These are phyloP conservation scores for Aeoliscus strigatus DNA, from an alignment of 2,797 vertebrate species.

Conservation along the genomic window DNA sequence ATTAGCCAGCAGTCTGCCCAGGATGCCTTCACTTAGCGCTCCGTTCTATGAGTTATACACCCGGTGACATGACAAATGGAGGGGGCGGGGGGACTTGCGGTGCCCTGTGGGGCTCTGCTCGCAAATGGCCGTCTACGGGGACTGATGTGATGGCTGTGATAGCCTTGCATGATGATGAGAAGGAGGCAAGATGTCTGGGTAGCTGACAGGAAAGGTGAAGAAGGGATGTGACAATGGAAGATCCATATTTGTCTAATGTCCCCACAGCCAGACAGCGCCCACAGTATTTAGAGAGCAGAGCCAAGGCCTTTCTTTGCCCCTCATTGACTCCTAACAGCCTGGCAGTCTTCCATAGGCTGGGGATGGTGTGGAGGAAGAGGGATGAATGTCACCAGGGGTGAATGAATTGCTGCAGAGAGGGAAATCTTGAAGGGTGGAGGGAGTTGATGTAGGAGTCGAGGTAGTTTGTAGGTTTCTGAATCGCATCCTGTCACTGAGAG, in stretches of 20 bases:
- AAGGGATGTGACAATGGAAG: conserved; percentile 17
- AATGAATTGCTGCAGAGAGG: conserved; percentile 15
- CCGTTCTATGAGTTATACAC: conserved; percentile 42
- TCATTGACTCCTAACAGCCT: conserved; percentile 50
- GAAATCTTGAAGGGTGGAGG: conserved; percentile 7
- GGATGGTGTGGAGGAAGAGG: conserved; percentile 9
- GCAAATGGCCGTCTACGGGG: conserved; percentile 47
- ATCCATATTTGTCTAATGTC: conserved; percentile 58
- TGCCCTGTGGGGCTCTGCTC: conserved; percentile 40
- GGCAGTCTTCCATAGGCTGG: conserved; percentile 36
- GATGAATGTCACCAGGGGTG: conserved; percentile 32
- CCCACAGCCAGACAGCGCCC: conserved; percentile 24
- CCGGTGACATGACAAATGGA: conserved; percentile 58
- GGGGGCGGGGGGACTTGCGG: conserved; percentile 19
- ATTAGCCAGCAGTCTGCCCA: conserved; percentile 44
- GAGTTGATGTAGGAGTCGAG: conserved; percentile 8
- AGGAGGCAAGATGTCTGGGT: conserved; percentile 43
- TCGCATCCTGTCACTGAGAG: conserved; percentile 12
- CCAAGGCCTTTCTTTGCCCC: conserved; percentile 45
- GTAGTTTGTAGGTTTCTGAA: conserved; percentile 22
- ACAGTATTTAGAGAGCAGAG: conserved; percentile 40
- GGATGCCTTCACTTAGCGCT: conserved; percentile 35
- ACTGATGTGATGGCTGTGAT: conserved; percentile 47
- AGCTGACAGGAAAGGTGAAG: conserved; percentile 45
- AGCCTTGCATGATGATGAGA: conserved; percentile 37